Base-by-base conservation (phyloP, 1,140 invertebrate genomes). In the Probaryconus sp. region DNA sequence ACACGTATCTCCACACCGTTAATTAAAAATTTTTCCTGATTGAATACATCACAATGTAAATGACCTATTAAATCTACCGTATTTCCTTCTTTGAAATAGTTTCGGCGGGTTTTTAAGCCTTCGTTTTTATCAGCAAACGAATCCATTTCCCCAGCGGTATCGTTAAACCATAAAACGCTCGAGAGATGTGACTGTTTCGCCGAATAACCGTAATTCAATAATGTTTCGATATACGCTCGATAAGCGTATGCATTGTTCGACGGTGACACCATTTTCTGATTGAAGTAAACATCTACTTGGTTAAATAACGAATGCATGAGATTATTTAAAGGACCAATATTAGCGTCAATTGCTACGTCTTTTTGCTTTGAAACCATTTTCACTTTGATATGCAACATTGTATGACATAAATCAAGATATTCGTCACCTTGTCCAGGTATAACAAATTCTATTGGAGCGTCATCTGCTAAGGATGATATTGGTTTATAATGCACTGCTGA, bases 231-330 rank as follows among this genome's bases (percentile, higher is more conserved):
- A 38, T 88, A 89, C 1, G 82, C 80, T 45, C 82, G 53, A 69
- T 87, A 88, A n/a, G 81, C 78, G 75, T 89, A 88, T 9, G 81
- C 83, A 55, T 85, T 83, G 37, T 82, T 84, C 11, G 82, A 73
- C 0, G 83, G 79, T 9, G 83, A 86, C 1, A 89, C 68, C 13
- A 85, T 65, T 77, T 84, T 87, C 70, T 87, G 84, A 79, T 88
- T 88, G 3, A 89, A 78, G 69, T 81, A 83, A 10, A 88, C 65
- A 63, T 85, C 81, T 0, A 87, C 65, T 50, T 86, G 82, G 69
- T 64, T 82, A 53, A 88, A 87, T 20, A 89, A 60, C n/a, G 80
- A 84, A 74, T 87, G 82, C 17, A 87, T 5, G 60, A 83, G 80
- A 79, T 48, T 48, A n/a, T 47, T 47, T 2, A 18, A 9, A 33